phyloP scores from a whole-genome alignment of 2,888 invertebrate genomes.

The Hermodice carunculata region DNA sequence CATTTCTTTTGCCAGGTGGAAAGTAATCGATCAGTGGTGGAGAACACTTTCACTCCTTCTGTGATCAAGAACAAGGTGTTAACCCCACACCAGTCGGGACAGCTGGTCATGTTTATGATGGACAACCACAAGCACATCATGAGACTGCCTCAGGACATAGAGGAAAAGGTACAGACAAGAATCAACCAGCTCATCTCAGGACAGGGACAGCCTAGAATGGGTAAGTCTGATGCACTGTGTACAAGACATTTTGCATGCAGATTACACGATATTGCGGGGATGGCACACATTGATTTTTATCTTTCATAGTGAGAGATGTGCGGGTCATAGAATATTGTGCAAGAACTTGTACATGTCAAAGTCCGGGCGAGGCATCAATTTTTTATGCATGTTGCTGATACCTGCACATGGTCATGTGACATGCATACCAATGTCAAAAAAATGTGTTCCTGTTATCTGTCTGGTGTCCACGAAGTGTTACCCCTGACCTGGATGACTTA shows the following conservation, averaged over 20 bases:
- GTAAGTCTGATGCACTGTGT: not conserved
- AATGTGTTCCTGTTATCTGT: too few relatives aligned
- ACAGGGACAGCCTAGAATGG: not conserved
- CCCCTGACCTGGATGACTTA: too few relatives aligned
- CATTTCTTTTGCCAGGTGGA: slow-evolving; percentile 45
- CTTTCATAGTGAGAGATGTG: too few relatives aligned
- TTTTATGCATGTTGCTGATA: too few relatives aligned
- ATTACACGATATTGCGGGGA: too few relatives aligned
- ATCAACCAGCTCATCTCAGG: slow-evolving; percentile 5
- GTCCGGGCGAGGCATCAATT: too few relatives aligned
- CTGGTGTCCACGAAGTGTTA: too few relatives aligned
- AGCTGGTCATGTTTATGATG: slow-evolving; percentile 60
- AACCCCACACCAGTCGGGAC: slow-evolving; percentile 53
- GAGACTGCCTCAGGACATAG: slow-evolving; percentile 52
- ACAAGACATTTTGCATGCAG: not conserved
- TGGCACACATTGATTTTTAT: too few relatives aligned
- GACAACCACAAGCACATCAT: slow-evolving; percentile 56
- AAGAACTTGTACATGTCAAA: too few relatives aligned
- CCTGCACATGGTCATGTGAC: too few relatives aligned
- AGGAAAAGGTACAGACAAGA: slow-evolving; percentile 43
- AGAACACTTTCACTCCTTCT: slow-evolving; percentile 52
- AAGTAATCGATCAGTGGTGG: slow-evolving; percentile 52
- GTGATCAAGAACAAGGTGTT: slow-evolving; percentile 60
- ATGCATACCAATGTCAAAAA: too few relatives aligned
- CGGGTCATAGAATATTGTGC: too few relatives aligned